Conservation (phyloP, 2,888 invertebrate species). For the Cybosia mesomella region DNA sequence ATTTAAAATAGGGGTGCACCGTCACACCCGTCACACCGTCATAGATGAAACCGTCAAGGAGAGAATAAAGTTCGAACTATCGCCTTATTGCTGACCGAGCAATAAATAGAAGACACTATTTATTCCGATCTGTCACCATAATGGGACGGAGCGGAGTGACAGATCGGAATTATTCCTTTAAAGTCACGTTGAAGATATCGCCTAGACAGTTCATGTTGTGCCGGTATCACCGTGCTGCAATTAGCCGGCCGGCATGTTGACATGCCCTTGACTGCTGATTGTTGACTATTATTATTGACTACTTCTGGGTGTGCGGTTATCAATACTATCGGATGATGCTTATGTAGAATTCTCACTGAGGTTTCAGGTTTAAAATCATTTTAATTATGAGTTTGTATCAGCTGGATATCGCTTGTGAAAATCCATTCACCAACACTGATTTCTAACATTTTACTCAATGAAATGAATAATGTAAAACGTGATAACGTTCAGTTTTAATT, state of each 20-base stretch:
- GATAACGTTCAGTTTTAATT: background rate
- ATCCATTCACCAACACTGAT: too few species aligned
- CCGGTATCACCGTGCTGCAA: conserved; percentile 38
- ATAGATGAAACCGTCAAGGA: too few species aligned
- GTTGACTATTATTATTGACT: background rate
- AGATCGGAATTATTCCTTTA: too few species aligned
- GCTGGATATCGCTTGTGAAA: too few species aligned
- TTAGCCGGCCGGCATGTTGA: conserved; percentile 45
- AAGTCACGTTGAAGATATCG: conserved; percentile 38
- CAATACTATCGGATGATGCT: background rate
- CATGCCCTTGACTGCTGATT: conserved; percentile 50
- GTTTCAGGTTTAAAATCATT: background rate
- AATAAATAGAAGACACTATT: too few species aligned
- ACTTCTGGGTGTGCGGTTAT: conserved; percentile 1
- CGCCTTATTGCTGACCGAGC: too few species aligned
- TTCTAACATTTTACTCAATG: too few species aligned
- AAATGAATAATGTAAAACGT: background rate
- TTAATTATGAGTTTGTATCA: background rate
- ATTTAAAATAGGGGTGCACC: too few species aligned
- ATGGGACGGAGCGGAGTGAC: too few species aligned
- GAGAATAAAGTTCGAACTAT: too few species aligned
- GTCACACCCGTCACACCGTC: too few species aligned
- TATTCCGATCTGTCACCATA: too few species aligned
- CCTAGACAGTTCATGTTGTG: conserved; percentile 18
- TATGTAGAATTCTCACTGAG: background rate